phyloP scores from a whole-genome alignment of 2,113 vertebrate genomes.

The Tautogolabrus adspersus region DNA sequence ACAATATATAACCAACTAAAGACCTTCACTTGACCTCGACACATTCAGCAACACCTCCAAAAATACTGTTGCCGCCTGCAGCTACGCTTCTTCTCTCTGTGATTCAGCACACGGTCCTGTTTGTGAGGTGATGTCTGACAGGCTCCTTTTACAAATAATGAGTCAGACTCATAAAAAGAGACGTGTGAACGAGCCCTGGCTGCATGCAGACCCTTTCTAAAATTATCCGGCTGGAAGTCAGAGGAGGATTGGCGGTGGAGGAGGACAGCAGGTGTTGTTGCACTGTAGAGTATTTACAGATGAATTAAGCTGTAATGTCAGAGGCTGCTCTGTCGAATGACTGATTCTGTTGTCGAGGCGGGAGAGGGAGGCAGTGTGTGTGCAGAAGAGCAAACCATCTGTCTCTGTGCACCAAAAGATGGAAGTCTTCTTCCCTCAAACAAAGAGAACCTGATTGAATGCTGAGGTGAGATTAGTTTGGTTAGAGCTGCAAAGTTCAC shows the following conservation, averaged over 20 bases:
- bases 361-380: constrained; percentile 1
- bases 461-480: constrained; percentile 10
- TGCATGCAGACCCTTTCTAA: constrained; percentile 48
- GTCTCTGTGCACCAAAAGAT: constrained; percentile 30
- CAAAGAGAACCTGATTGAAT: constrained; percentile 4
- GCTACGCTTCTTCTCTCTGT: neutral
- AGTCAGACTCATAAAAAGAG: constrained; percentile 54
- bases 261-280: constrained; percentile 66
- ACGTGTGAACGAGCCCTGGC: constrained; percentile 40
- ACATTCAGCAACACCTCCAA: constrained; percentile 43
- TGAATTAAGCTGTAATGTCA: constrained; percentile 77
- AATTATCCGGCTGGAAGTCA: constrained; percentile 42
- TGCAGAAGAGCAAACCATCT: constrained; percentile 65
- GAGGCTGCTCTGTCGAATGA: constrained; percentile 51
- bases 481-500: constrained; percentile 15
- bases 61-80: constrained; percentile 24
- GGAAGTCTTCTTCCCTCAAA: constrained; percentile 13
- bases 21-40: constrained; percentile 37
- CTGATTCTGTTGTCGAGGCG: constrained; percentile 30
- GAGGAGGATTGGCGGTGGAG: constrained; percentile 20
- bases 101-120: constrained; percentile 16
- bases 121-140: constrained; percentile 32
- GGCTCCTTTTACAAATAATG: constrained; percentile 40
- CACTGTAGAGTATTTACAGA: constrained; percentile 63
- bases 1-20: constrained; percentile 25